Conservation (phyloP, 2,113 vertebrate genomes). For the Ginglymostoma cirratum region DNA sequence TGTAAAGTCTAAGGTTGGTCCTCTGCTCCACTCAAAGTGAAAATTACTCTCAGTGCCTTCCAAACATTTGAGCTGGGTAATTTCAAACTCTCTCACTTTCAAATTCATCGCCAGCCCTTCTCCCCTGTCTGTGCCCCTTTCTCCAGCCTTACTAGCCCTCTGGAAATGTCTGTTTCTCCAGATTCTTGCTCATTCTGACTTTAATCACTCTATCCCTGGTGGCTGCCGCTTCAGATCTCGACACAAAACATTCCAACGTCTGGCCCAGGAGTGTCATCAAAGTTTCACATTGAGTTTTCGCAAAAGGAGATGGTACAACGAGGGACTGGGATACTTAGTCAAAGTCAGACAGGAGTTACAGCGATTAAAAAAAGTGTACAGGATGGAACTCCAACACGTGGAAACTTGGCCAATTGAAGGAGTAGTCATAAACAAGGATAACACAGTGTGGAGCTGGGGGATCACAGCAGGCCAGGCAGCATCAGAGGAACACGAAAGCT, state of each 20-base stretch:
- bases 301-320: background rate
- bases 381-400: background rate
- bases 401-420: background rate
- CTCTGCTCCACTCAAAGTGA: background rate
- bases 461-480: too few species aligned
- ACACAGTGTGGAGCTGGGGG: too few species aligned
- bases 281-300: background rate
- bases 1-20: background rate
- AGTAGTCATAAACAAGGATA: background rate
- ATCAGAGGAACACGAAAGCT: too few species aligned
- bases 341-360: background rate
- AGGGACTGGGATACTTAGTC: background rate
- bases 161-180: background rate
- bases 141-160: background rate
- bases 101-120: background rate
- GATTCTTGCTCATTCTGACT: background rate
- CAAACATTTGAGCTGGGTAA: background rate
- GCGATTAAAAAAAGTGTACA: background rate
- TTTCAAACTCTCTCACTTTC: background rate
- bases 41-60: background rate
- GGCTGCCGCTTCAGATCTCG: background rate
- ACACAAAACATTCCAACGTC: background rate
- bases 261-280: background rate
- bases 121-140: background rate
- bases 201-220: background rate